Evolutionary conservation across 1,140 invertebrate genomes (phyloP), one percentile per base, ranked within the genome.

Genomic region (Ceratosolen solmsi): DNA sequence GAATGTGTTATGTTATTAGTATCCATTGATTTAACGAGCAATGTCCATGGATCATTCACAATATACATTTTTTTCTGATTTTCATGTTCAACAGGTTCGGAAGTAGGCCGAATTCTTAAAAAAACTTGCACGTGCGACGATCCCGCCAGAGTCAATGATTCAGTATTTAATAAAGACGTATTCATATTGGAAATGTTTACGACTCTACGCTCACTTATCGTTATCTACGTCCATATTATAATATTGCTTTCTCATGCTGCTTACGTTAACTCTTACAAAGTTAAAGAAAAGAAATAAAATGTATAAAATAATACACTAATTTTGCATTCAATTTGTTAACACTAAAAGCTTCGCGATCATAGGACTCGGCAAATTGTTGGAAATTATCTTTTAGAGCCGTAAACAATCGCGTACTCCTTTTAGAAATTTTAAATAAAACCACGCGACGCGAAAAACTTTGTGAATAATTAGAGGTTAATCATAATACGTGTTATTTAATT

Each of bases 51-150:
- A 79, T 86, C 85, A n/a, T 86, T 30, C 2, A 90, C 72, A 0
- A 60, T 36, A 74, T 89, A 91, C 49, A 84, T 84, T 17, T 87
- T 84, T 27, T 87, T 82, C 25, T 84, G 51, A 36, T 84, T 60
- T 83, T 85, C 58, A 46, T 70, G 77, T 78, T 84, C 70, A 25
- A 36, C 46, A 58, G 27, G 25, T 51, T 25, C 5, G 54, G 70
- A 58, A 63, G 72, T 56, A 22, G 89, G 88, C 75, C 87, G 87
- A 33, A 91, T 85, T 80, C 87, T 85, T 25, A 91, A 80, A 58
- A 87, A 90, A 41, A 90, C 87, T 84, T 89, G 86, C 22, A 86
- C 84, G 74, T 84, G 85, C 41, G 54, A 27, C 4, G 58, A 9
- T 8, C 22, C 1, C 25, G 36, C 17, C n/a, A 56, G 22, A 11